Percentiles rank a stretch among this genome's conserved stretches.
Evolutionary conservation across 2,888 invertebrate genomes (phyloP).

Genomic region (Prosapia bicincta): DNA sequence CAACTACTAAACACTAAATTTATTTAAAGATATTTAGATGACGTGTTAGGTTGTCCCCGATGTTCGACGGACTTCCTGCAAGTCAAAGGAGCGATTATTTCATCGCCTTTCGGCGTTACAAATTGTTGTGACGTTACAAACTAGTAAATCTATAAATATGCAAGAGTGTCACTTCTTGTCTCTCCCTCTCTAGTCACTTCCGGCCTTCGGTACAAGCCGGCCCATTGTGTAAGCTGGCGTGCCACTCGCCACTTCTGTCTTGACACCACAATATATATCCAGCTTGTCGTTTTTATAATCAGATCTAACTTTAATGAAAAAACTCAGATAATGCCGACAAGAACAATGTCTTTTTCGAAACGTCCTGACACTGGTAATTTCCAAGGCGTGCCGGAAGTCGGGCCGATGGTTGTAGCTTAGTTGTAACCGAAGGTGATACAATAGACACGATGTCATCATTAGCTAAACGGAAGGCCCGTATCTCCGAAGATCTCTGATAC

Average conservation of each 20-base stretch:
- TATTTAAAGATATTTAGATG: no score
- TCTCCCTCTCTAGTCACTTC: not conserved
- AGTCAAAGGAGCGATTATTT: no score
- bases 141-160: not conserved
- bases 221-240: not conserved
- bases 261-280: not conserved
- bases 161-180: not conserved
- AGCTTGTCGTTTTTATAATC: not conserved
- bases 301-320: not conserved
- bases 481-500: not conserved
- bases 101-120: no score
- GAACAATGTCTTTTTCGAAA: not conserved
- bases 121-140: no score
- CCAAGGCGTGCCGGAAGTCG: not conserved
- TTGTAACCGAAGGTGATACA: not conserved
- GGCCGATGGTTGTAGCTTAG: not conserved
- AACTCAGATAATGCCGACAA: not conserved
- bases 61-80: no score
- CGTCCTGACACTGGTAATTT: not conserved
- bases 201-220: not conserved
- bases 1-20: no score
- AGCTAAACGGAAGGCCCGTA: not conserved
- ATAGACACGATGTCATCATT: not conserved
- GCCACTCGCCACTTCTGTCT: not conserved
- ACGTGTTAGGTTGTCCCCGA: no score